Base-by-base conservation (phyloP, 2,797 vertebrate species). In the Lacerta agilis region DNA sequence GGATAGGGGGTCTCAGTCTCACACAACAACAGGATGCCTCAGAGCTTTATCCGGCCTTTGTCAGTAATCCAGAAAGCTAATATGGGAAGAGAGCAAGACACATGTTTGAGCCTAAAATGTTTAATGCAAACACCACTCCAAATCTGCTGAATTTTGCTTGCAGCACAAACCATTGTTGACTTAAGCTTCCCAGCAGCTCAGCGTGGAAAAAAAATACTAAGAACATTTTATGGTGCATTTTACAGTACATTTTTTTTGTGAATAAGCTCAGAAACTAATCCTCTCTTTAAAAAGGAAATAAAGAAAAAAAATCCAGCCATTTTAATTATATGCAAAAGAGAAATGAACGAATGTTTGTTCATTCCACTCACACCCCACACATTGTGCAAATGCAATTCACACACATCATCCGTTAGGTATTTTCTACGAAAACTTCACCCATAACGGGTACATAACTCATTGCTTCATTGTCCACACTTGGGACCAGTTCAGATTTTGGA, bases 21-120 rank as follows among this genome's bases (percentile, higher is more conserved):
- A 92, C 45, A 91, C 89, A 94, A 87, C 83, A 94, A 93, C 78
- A 80, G 88, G 81, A 90, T 88, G 91, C 58, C 75, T 88, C 43
- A 0, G 45, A 43, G 77, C 91, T 92, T 95, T 91, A 88, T 83
- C 90, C 2, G 1, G 88, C 73, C 82, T 15, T 89, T 72, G 86
- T 91, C 86, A 86, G 71, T 90, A 89, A 88, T 29, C 7, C 3
- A 86, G 93, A 85, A 95, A 89, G 85, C 66, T 87, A 91, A 90
- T 4, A 43, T 11, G 41, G 11, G 9, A 11, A 29, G 73, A 6
- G 49, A 89, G 64, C n/a, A 8, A 82, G 36, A 84, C 3, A 29
- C 5, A 41, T 81, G 38, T 64, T 88, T 75, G 43, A 41, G 71
- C 41, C 36, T 80, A 64, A 90, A 90, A 66, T 91, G 82, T 89